phyloP scores from a whole-genome alignment of 2,888 invertebrate species.

The Coelinius sp. region DNA sequence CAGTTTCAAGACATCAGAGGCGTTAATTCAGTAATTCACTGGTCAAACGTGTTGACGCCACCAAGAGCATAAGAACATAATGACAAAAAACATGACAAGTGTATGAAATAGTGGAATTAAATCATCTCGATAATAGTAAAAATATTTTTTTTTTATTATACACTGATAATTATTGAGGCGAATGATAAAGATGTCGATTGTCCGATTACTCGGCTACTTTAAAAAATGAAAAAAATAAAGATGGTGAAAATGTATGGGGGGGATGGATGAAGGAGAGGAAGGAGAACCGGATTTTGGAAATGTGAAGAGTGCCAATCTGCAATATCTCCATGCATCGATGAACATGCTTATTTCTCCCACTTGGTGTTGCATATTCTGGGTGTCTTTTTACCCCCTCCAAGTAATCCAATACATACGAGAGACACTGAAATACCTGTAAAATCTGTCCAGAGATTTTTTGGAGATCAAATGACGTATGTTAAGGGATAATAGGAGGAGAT shows the following conservation, averaged over 20 bases:
- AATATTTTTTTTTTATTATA: too few relatives aligned
- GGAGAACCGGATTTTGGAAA: neutral
- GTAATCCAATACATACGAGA: constrained; percentile 7
- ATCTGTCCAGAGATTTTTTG: neutral
- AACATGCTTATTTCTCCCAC: constrained; percentile 12
- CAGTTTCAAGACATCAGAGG: constrained; percentile 17
- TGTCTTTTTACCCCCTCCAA: neutral
- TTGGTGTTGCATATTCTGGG: neutral
- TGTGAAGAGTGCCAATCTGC: neutral
- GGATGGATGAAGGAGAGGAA: constrained; percentile 19
- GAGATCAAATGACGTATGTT: constrained; percentile 1
- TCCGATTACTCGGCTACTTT: constrained; percentile 37
- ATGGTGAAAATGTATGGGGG: neutral
- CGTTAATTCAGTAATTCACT: constrained; percentile 25
- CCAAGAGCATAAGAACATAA: neutral
- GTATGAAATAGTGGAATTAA: constrained; percentile 5
- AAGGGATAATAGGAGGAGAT: neutral
- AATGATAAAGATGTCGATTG: constrained; percentile 50
- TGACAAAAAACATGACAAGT: neutral
- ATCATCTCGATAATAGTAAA: neutral
- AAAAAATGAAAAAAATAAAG: neutral
- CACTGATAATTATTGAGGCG: constrained; percentile 24
- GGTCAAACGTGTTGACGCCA: constrained; percentile 17
- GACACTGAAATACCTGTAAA: neutral
- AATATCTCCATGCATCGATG: neutral